Evolutionary conservation across 1,140 invertebrate species (phyloP).

Genomic region (Caenorhabditis brenneri): DNA sequence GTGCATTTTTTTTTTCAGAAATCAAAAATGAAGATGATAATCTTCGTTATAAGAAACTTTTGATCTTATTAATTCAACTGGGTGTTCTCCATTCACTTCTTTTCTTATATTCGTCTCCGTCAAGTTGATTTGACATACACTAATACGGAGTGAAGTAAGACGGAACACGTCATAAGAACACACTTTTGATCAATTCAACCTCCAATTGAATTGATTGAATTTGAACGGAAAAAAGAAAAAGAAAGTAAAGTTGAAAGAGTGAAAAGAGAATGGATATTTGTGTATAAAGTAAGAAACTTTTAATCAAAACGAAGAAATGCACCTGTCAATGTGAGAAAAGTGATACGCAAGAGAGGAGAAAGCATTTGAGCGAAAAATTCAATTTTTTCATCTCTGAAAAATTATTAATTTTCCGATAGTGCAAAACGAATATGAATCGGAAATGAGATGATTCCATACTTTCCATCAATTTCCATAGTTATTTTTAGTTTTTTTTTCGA

Average conservation of each 20-base stretch:
- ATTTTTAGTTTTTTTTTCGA: not conserved
- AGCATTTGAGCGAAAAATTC: not conserved
- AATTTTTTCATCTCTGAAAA: not conserved
- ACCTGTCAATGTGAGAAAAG: not conserved
- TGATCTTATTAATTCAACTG: too few species aligned
- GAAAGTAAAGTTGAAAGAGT: too few species aligned
- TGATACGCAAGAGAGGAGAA: not conserved
- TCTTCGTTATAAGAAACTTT: too few species aligned
- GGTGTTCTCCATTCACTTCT: too few species aligned
- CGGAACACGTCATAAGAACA: not conserved
- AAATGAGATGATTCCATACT: slow-evolving; percentile 32
- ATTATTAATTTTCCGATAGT: not conserved
- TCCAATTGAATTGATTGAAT: not conserved
- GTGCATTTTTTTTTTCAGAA: too few species aligned
- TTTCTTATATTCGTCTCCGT: not conserved
- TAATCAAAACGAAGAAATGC: not conserved
- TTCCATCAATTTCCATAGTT: not conserved
- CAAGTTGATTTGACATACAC: slow-evolving; percentile 22
- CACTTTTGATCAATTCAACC: not conserved
- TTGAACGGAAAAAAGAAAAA: not conserved
- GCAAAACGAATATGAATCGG: slow-evolving; percentile 4
- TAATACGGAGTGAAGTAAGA: slow-evolving; percentile 15
- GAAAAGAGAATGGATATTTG: too few species aligned
- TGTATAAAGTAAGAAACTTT: not conserved
- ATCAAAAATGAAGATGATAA: too few species aligned